Evolutionary conservation across 2,797 vertebrate genomes (phyloP), one percentile per base, ranked within the genome.

Genomic region (Manis javanica): DNA sequence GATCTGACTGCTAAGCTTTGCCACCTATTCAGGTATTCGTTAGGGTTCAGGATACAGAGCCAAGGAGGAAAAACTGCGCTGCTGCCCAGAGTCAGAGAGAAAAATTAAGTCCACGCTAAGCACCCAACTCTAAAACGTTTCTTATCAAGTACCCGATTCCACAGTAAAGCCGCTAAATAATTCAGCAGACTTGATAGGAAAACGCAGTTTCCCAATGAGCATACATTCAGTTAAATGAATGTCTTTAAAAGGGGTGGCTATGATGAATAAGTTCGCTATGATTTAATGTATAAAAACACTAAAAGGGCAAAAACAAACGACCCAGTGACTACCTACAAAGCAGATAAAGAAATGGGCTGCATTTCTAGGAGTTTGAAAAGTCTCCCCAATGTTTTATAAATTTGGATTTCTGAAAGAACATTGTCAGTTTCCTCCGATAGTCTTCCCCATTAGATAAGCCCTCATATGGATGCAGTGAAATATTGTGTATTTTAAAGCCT

Each of bases 361-460:
- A 87, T 95, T 92, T 89, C 94, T 95, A 68, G 51, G 91, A 97
- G 88, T 97, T 98, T 98, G 84, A 91, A 92, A 98, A 98, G 87
- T 98, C 97, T 98, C 93, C 96, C 95, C 88, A 92, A 82, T 97
- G 97, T 98, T 98, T 98, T 96, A 98, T 97, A 98, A 96, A 97
- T 92, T 96, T 96, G 55, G 93, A 97, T 96, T 98, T 93, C 94
- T 96, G 64, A 89, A 98, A 94, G 94, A 98, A 97, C 87, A 93
- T 87, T 95, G 92, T 94, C 95, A 98, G 92, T 97, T 96, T 97
- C 95, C 96, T 98, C 53, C 88, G 97, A 97, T 78, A 94, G 49
- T 55, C 89, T 94, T 72, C 79, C 94, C 95, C 87, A 68, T 78
- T 96, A 95, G 91, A 97, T 98, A 97, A 98, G 93, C 96, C 93